Evolutionary conservation across 2,888 invertebrate genomes (phyloP), one percentile per base, ranked within the genome.

Genomic region (Sialis lutaria): DNA sequence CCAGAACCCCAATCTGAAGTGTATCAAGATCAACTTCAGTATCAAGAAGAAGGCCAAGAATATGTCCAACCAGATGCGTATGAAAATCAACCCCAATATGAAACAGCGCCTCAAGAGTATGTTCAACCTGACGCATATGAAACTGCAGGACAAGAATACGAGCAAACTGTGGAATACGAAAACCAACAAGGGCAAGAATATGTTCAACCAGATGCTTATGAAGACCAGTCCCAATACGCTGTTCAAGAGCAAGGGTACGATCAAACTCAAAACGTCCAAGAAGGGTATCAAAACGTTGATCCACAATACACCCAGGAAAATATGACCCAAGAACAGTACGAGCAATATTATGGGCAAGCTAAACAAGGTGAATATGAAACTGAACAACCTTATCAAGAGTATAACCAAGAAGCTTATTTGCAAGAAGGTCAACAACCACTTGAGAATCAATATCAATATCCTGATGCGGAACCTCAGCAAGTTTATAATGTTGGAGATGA

Each of bases 221-320:
- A 51, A 52, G 55, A 50, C 6, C 54, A 54, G 49, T 46, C 46
- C 31, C 43, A 51, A 43, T 42, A 52, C 42, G 41, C 33, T 22
- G 37, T 8, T 12, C 9, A 32, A 47, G 31, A 33, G 42, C 22
- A 13, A 7, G 22, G 22, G 22, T 22, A 22, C 22, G 37, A 37
- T 10, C 52, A 55, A 62, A 59, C 45, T 58, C 42, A 48, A n/a
- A 12, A 39, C 30, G 44, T 33, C 8, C 35, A 43, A 40, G 35
- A 35, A 6, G 32, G 45, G 6, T 22, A 44, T n/a, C 10, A 30
- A 10, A n/a, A 37, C 12, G 37, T 10, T 6, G 37, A 37, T 37
- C 37, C n/a, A 6, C 37, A 37, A 8, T 37, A 37, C 12, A 37
- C 45, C 8, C 12, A 33, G 8, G 45, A 44, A 44, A 33, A 48